These are phyloP conservation scores for Bombus impatiens DNA, from an alignment of 1,140 invertebrate species.

Conservation along the genomic window DNA sequence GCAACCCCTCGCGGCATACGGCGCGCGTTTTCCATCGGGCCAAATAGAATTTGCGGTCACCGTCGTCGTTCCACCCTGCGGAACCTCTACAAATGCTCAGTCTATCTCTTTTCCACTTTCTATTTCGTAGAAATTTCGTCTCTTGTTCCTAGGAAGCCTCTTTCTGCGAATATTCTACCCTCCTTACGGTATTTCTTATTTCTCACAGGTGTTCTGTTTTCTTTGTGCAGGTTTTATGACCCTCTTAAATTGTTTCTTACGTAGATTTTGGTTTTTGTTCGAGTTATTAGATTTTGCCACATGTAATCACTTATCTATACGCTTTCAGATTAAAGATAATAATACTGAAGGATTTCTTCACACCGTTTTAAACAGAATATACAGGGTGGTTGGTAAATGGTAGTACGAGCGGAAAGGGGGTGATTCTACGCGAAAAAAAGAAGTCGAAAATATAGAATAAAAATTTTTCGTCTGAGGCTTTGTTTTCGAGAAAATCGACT, in stretches of 20 bases:
- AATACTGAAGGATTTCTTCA: neutral
- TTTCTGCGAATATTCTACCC: neutral
- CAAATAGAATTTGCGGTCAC: slow-evolving; percentile 80
- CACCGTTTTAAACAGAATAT: neutral
- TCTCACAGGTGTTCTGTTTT: neutral
- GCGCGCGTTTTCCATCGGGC: slow-evolving; percentile 72
- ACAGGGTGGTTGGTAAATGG: no score
- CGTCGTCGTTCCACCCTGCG: slow-evolving; percentile 33
- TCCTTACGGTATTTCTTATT: neutral
- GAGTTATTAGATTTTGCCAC: no score
- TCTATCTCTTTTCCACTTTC: neutral
- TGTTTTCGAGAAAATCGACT: no score
- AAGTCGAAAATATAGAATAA: no score
- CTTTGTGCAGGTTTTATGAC: neutral
- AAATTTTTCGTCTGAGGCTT: no score
- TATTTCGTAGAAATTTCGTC: neutral
- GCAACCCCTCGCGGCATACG: slow-evolving; percentile 66
- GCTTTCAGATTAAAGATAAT: neutral
- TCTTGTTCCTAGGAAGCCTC: neutral
- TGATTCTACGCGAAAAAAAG: no score
- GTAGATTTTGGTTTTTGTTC: neutral
- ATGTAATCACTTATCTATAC: no score
- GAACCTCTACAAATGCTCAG: slow-evolving; percentile 15
- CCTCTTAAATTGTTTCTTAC: neutral
- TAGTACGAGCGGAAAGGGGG: no score